phyloP scores from a whole-genome alignment of 2,113 vertebrate genomes.

The Laterallus jamaicensis region DNA sequence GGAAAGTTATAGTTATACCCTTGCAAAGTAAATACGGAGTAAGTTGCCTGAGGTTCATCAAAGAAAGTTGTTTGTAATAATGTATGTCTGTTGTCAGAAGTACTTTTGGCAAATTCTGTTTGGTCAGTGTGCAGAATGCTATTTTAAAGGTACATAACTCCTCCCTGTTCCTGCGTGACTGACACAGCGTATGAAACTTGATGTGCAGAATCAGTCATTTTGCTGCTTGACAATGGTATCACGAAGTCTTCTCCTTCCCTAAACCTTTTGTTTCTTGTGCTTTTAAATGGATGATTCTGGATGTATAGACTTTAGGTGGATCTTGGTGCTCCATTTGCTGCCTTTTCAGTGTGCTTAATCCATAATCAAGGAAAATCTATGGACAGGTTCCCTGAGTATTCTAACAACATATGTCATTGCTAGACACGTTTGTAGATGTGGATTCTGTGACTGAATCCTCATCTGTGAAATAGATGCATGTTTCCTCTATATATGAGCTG shows the following conservation, averaged over 20 bases:
- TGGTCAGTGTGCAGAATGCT: background rate
- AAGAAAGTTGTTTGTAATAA: background rate
- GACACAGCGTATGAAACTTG: background rate
- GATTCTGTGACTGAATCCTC: background rate
- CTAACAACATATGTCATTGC: background rate
- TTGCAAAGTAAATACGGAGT: background rate
- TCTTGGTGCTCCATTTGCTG: background rate
- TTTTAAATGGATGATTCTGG: background rate
- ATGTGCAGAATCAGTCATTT: background rate
- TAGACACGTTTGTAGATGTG: background rate
- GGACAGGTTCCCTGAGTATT: background rate
- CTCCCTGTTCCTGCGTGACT: background rate
- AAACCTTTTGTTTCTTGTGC: background rate
- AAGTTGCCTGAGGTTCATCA: background rate
- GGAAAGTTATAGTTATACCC: background rate
- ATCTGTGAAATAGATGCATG: background rate
- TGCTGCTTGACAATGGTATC: background rate
- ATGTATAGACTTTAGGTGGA: fast-evolving
- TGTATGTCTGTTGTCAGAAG: background rate
- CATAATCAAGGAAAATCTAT: background rate
- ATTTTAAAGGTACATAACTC: background rate
- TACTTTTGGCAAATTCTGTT: background rate
- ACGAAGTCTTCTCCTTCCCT: background rate
- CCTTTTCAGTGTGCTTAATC: background rate
- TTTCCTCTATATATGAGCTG: background rate